These are phyloP conservation scores for Strigamia maritima DNA, from an alignment of 2,888 invertebrate genomes.

Conservation along the genomic window DNA sequence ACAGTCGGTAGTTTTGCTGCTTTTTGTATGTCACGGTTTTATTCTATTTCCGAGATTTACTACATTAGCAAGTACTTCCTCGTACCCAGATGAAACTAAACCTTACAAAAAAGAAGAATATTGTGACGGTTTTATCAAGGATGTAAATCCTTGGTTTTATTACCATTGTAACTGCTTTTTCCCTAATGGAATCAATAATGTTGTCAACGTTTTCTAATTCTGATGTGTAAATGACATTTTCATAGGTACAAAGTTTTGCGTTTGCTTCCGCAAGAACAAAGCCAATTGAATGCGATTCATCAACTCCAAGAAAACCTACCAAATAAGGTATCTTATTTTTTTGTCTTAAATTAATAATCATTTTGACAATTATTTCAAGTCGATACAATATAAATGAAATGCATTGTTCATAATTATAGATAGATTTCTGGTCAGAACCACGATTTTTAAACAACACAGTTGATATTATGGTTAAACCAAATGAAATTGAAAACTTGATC, in stretches of 20 bases:
- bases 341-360: neutral
- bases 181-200: neutral
- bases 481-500: neutral
- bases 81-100: neutral
- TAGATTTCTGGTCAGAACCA: constrained; percentile 27
- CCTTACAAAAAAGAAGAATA: neutral
- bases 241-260: constrained; percentile 1
- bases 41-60: neutral
- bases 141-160: neutral
- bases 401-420: neutral
- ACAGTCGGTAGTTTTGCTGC: no score
- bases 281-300: neutral
- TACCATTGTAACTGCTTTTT: neutral
- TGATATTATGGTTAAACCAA: constrained; percentile 7
- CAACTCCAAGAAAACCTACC: neutral
- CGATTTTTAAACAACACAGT: constrained; percentile 8
- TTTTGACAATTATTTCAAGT: neutral
- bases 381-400: no score
- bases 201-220: neutral
- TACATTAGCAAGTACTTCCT: neutral
- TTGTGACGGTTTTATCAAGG: neutral
- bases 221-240: neutral
- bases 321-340: neutral
- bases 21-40: neutral
- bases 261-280: neutral